Percentiles rank a stretch among this genome's conserved stretches.
phyloP scores from a whole-genome alignment of 1,140 invertebrate species.

The Drosophila fuyamai region DNA sequence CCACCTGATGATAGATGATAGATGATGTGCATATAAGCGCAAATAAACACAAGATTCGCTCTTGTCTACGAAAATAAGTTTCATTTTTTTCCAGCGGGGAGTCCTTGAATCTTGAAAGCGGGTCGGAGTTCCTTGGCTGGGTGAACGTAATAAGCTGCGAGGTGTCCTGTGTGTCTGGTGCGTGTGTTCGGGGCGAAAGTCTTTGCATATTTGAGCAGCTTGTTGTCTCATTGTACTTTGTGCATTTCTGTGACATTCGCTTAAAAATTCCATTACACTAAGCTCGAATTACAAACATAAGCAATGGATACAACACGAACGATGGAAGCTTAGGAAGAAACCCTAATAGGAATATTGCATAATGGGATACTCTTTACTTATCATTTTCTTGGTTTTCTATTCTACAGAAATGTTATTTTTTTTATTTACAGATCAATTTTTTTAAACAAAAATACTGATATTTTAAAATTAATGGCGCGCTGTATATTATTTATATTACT shows the following conservation, averaged over 20 bases:
- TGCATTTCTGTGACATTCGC: constrained; percentile 77
- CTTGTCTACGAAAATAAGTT: constrained; percentile 65
- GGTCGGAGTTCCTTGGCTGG: constrained; percentile 1
- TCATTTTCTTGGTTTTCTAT: not conserved
- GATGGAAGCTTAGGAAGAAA: not conserved
- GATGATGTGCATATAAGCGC: constrained; percentile 81
- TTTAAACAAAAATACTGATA: too few relatives aligned
- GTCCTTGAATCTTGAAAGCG: constrained; percentile 28
- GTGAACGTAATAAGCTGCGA: constrained; percentile 64
- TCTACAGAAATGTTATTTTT: too few relatives aligned
- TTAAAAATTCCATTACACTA: constrained; percentile 82
- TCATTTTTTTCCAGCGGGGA: constrained; percentile 30
- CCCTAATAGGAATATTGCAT: not conserved
- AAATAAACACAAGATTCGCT: constrained; percentile 75
- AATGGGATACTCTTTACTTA: not conserved
- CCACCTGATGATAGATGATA: constrained; percentile 66
- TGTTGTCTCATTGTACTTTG: constrained; percentile 60
- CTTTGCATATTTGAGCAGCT: constrained; percentile 81
- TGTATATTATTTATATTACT: too few relatives aligned
- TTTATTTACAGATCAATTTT: too few relatives aligned
- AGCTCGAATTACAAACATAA: constrained; percentile 73
- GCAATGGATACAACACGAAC: constrained; percentile 26
- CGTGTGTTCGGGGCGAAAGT: constrained; percentile 40
- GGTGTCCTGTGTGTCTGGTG: constrained; percentile 31
- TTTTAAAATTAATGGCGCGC: too few relatives aligned